A percentile compares a stretch with the other conserved stretches of the same genome.
These are phyloP conservation scores for Paratilapia polleni DNA, from an alignment of 2,113 vertebrate genomes.

Conservation along the genomic window DNA sequence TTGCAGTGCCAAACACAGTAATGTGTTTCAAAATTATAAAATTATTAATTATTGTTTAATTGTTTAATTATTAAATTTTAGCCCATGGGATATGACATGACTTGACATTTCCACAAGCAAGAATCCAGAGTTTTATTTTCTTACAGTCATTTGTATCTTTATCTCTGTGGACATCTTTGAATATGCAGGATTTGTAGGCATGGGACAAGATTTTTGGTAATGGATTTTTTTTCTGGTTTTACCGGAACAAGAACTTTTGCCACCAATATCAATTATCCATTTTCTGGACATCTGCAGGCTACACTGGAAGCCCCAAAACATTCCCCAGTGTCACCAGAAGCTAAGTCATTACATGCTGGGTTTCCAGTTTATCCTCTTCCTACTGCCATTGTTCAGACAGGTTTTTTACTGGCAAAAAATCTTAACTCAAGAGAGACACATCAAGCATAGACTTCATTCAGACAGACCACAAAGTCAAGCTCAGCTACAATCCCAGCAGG, in stretches of 20 bases:
- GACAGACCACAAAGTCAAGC: too few species aligned
- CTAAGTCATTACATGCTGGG: not conserved
- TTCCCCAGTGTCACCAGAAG: not conserved
- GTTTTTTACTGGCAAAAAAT: too few species aligned
- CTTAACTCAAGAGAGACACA: too few species aligned
- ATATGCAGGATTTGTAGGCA: not conserved
- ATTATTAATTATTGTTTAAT: too few species aligned
- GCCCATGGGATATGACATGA: not conserved
- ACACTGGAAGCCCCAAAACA: not conserved
- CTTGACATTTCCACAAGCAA: not conserved
- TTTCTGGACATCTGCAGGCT: not conserved
- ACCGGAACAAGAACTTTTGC: too few species aligned
- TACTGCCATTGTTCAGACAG: too few species aligned
- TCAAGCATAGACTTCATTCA: too few species aligned
- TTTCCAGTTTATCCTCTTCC: not conserved
- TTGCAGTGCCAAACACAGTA: not conserved
- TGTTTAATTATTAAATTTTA: too few species aligned
- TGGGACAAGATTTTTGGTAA: too few species aligned
- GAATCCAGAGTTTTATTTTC: not conserved
- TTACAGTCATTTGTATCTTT: not conserved
- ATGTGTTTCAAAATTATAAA: not conserved
- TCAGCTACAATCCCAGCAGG: too few species aligned
- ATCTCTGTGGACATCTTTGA: not conserved
- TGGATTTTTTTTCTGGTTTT: too few species aligned
- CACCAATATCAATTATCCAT: rapidly evolving